These are phyloP conservation scores for Drosophila tani DNA, from an alignment of 1,140 invertebrate species.

Conservation along the genomic window DNA sequence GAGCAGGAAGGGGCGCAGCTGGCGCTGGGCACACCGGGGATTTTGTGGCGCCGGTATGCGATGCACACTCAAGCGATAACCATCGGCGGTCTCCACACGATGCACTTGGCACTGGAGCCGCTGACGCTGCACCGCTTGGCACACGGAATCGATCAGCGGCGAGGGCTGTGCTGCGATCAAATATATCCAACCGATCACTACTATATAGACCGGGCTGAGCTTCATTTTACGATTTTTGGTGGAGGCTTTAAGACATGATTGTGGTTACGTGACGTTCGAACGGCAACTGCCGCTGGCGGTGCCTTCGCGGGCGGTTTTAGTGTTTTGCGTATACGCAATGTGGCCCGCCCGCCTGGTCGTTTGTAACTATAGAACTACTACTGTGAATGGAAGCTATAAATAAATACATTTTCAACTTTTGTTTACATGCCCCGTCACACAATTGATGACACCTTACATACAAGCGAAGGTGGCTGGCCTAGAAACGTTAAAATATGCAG, in stretches of 20 bases:
- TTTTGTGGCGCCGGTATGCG: slow-evolving; percentile 71
- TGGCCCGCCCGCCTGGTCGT: not conserved
- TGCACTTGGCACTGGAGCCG: slow-evolving; percentile 87
- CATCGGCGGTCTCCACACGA: slow-evolving; percentile 85
- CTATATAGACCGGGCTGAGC: not conserved
- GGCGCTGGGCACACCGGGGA: slow-evolving; percentile 7
- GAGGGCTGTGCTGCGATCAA: slow-evolving; percentile 1
- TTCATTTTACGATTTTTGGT: slow-evolving; percentile 17
- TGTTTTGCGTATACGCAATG: slow-evolving; percentile 60
- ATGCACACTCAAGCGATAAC: slow-evolving; percentile 86
- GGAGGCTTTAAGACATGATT: slow-evolving; percentile 39
- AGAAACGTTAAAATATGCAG: slow-evolving; percentile 33
- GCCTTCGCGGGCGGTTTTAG: slow-evolving; percentile 34
- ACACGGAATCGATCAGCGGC: slow-evolving; percentile 52
- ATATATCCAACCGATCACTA: slow-evolving; percentile 8
- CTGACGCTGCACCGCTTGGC: slow-evolving; percentile 67
- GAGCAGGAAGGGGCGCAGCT: slow-evolving; percentile 86
- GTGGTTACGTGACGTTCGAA: slow-evolving; percentile 36
- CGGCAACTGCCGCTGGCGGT: slow-evolving; percentile 32
- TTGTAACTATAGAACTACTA: slow-evolving; percentile 5
- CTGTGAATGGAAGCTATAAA: slow-evolving; percentile 43
- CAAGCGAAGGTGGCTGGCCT: slow-evolving; percentile 22
- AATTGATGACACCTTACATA: slow-evolving; percentile 23
- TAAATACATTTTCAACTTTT: slow-evolving; percentile 55
- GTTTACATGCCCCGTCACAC: slow-evolving; percentile 30